Conservation (phyloP, 2,888 invertebrate species). For the Acleris cristana region DNA sequence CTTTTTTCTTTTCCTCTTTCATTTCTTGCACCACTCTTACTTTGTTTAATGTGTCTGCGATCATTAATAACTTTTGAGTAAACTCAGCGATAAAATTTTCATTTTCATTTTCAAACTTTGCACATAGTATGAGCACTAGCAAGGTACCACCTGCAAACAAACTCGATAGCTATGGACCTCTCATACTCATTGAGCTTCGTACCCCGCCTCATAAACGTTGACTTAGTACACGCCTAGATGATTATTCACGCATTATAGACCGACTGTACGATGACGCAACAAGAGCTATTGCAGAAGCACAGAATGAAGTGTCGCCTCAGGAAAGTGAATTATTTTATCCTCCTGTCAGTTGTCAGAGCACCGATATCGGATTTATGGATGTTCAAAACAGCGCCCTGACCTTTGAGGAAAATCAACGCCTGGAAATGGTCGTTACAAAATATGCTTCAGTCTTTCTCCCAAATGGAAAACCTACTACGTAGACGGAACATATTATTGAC, state of each 20-base stretch:
- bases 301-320: no score
- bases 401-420: neutral
- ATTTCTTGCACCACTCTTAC: slow-evolving; percentile 3
- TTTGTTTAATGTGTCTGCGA: neutral
- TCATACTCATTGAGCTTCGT: no score
- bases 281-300: no score
- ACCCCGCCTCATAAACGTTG: no score
- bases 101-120: no score
- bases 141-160: no score
- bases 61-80: neutral
- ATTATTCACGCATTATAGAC: no score
- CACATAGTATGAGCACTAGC: no score
- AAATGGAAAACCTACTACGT: slow-evolving; percentile 3
- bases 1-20: slow-evolving; percentile 3
- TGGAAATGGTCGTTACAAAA: neutral
- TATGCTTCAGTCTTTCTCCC: neutral
- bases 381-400: neutral
- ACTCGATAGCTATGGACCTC: no score
- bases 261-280: no score
- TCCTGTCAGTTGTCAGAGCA: neutral
- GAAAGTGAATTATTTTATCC: no score
- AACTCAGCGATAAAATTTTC: slow-evolving; percentile 3
- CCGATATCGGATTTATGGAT: neutral
- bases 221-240: no score
- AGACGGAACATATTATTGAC: neutral